Base-by-base conservation (phyloP, 2,797 vertebrate species). In the Fratercula arctica region DNA sequence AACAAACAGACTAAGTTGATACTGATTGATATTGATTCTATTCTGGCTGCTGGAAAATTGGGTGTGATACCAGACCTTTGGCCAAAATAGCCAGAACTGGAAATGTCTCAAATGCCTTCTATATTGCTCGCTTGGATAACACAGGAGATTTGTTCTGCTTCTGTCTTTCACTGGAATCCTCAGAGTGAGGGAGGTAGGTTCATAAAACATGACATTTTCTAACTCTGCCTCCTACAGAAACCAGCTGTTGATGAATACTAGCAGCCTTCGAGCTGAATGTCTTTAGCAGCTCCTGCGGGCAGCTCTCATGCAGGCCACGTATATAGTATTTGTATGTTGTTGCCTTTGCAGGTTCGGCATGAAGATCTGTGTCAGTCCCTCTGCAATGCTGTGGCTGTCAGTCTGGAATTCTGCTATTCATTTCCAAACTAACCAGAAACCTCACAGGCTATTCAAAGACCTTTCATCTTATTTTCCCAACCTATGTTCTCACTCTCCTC, bases 361-460 rank as follows among this genome's bases (percentile, higher is more conserved):
- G 33, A 43, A 53, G 13, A 26, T 20, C 37, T 29, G n/a, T 9
- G 29, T 76, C 18, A 69, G 29, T 33, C 28, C 10, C 13, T 69
- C 13, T 3, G 4, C 7, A 39, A 12, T 1, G 8, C 6, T 60
- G 20, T 41, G 63, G 8, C 12, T 0, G 0, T 19, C 19, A 79
- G 31, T 33, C 13, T 82, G 64, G 59, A 76, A n/a, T 41, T 69
- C 11, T 33, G 7, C 1, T 78, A 6, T 46, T 64, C 25, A 8
- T 41, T 81, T 67, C n/a, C 66, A 85, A 50, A 19, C 3, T 37
- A 54, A 37, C 13, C 17, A 18, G 46, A 81, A 89, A 56, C 24
- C 5, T 76, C 57, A 68, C 11, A 11, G 23, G 33, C 10, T 78
- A 16, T 57, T 60, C 41, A 74, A 39, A 59, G 9, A 9, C 7